phyloP scores from a whole-genome alignment of 2,797 vertebrate species.

The Hipposideros larvatus region DNA sequence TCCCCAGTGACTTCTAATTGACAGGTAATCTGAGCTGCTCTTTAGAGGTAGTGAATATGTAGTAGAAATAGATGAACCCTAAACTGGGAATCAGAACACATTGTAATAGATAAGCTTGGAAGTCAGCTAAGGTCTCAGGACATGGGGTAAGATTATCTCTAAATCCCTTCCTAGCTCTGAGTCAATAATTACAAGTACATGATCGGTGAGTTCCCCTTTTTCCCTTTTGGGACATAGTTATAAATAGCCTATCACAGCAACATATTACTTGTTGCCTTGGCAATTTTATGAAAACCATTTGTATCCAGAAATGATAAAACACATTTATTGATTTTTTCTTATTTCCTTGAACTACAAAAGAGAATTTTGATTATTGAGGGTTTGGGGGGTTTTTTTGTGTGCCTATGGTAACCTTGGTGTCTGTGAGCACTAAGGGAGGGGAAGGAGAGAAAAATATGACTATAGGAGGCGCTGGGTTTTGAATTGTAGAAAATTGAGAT shows the following conservation, averaged over 20 bases:
- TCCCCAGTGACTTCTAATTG: neutral
- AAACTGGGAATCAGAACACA: neutral
- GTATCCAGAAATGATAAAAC: neutral
- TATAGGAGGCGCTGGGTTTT: neutral
- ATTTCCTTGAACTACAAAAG: slow-evolving; percentile 13
- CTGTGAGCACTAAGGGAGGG: neutral
- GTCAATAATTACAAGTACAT: neutral
- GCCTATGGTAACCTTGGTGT: neutral
- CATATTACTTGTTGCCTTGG: neutral
- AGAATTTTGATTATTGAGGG: neutral
- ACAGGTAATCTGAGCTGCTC: neutral
- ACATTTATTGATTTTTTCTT: neutral
- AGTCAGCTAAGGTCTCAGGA: neutral
- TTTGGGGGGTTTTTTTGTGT: neutral
- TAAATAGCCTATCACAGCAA: neutral
- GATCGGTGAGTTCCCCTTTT: neutral
- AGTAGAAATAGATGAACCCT: neutral
- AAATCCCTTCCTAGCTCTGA: slow-evolving; percentile 21
- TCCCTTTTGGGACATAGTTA: neutral
- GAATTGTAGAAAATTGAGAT: neutral
- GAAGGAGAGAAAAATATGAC: neutral
- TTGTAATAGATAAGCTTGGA: neutral
- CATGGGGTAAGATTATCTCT: neutral
- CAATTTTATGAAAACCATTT: neutral
- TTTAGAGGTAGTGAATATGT: neutral